A percentile compares a stretch with the other conserved stretches of the same genome.
Evolutionary conservation across 1,140 invertebrate species (phyloP).

Genomic region (Drosophila nannoptera): DNA sequence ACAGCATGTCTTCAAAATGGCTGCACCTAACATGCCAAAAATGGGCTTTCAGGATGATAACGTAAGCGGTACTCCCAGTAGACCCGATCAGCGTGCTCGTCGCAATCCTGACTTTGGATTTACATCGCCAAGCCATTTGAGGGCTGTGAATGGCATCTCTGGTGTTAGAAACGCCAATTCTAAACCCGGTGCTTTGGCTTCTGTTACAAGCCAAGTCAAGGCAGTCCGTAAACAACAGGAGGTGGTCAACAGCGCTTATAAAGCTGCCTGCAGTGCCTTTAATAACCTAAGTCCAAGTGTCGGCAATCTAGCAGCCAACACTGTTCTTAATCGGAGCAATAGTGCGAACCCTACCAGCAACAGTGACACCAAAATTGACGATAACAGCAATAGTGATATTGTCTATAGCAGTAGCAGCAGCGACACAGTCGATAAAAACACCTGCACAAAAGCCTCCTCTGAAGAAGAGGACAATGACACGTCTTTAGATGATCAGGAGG

Average conservation of each 20-base stretch:
- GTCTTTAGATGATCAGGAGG: conserved; percentile 8
- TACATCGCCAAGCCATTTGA: background rate
- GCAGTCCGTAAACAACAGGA: conserved; percentile 33
- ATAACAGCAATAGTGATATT: background rate
- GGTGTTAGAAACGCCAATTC: conserved; percentile 16
- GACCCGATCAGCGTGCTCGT: background rate
- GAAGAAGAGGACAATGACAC: background rate
- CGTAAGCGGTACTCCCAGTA: background rate
- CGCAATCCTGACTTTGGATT: conserved; percentile 32
- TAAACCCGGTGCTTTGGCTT: conserved; percentile 47
- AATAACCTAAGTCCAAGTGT: conserved; percentile 25
- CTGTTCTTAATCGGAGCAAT: background rate
- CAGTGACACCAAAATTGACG: background rate
- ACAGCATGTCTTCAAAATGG: conserved; percentile 49
- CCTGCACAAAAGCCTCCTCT: background rate
- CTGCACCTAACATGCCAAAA: conserved; percentile 41
- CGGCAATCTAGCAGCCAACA: conserved; percentile 18
- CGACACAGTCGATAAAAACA: background rate
- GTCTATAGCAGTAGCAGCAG: background rate
- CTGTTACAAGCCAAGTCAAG: conserved; percentile 41
- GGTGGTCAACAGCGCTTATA: conserved; percentile 22
- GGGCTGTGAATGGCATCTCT: conserved; percentile 6
- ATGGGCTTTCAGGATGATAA: conserved; percentile 38
- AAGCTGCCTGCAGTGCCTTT: conserved; percentile 28
- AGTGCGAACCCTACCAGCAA: background rate